phyloP scores from a whole-genome alignment of 64 coral and sea anemone genomes.

The Actinia equina region DNA sequence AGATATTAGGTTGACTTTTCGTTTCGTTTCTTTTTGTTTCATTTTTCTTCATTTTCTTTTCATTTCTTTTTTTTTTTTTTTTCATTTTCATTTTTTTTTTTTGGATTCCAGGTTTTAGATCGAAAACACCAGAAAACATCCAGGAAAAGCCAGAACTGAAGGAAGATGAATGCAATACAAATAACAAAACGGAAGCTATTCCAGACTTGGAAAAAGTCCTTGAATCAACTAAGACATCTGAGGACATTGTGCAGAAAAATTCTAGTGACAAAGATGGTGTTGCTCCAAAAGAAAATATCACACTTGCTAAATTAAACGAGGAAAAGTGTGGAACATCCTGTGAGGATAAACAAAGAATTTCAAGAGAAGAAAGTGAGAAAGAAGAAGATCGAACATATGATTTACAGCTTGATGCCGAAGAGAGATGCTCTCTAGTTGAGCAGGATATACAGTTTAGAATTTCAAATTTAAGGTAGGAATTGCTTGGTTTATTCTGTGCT shows the following conservation, averaged over 20 bases:
- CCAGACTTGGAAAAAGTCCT: not conserved
- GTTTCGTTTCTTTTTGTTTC: too few species aligned
- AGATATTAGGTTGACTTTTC: too few species aligned
- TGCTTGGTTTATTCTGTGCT: not conserved
- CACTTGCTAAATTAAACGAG: not conserved
- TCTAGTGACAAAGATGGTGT: not conserved
- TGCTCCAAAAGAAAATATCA: not conserved
- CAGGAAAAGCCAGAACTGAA: not conserved
- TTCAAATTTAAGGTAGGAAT: not conserved
- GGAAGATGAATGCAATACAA: not conserved
- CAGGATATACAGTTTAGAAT: slow-evolving; percentile 17
- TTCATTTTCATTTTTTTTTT: too few species aligned
- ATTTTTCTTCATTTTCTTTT: too few species aligned
- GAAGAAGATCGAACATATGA: not conserved
- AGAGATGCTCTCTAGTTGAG: not conserved
- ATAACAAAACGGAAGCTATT: not conserved
- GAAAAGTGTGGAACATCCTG: not conserved
- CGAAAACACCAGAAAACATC: not conserved
- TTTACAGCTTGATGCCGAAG: slow-evolving; percentile 14
- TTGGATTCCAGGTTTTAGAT: not conserved
- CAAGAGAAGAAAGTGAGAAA: slow-evolving; percentile 10
- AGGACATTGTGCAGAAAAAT: not conserved
- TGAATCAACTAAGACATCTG: not conserved
- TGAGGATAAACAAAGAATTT: not conserved
- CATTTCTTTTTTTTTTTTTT: too few species aligned